Evolutionary conservation across 2,888 invertebrate species (phyloP), one percentile per base, ranked within the genome.

Genomic region (Caenorhabditis sp.): DNA sequence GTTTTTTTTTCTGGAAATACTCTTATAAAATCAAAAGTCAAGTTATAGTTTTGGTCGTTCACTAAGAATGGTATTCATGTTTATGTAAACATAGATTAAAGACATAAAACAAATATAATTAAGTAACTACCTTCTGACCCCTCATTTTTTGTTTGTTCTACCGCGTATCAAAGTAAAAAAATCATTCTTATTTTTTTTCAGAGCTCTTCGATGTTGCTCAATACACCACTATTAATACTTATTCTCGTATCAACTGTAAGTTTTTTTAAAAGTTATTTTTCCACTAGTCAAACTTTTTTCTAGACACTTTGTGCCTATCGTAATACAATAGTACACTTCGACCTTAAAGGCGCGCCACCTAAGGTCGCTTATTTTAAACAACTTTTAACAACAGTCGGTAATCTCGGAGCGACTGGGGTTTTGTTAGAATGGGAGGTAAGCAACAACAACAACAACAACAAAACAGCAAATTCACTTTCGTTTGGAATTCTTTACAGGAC

Each of bases 401-500:
- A 65, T n/a, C 37, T 92, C 49, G 93, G 93, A n/a, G 93, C 92
- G 0, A 93, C 92, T 27, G 93, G 93, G 0, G 86, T 94, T 14
- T 89, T 94, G 6, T 90, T 94, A 51, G 94, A 94, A 86, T 94
- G 94, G 87, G 94, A 94, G 88, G 94, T 78, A n/a, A 3, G 31
- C 36, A n/a, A 14, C 1, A n/a, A 62, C 36, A 49, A 4, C n/a
- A n/a, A n/a, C n/a, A n/a, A n/a, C n/a, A n/a, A n/a, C n/a, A n/a
- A n/a, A n/a, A n/a, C n/a, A n/a, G n/a, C n/a, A n/a, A 26, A 0
- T 55, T 58, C 26, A 21, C 36, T 58, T 27, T 58, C 58, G 10
- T 17, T 19, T 55, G 5, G 14, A 8, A 24, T 55, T 23, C n/a
- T 51, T 60, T 26, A 85, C 91, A 91, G 85, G 91, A 94, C 83